Evolutionary conservation across 1,140 invertebrate genomes (phyloP), one percentile per base, ranked within the genome.

Genomic region (Parapsyche elsis): DNA sequence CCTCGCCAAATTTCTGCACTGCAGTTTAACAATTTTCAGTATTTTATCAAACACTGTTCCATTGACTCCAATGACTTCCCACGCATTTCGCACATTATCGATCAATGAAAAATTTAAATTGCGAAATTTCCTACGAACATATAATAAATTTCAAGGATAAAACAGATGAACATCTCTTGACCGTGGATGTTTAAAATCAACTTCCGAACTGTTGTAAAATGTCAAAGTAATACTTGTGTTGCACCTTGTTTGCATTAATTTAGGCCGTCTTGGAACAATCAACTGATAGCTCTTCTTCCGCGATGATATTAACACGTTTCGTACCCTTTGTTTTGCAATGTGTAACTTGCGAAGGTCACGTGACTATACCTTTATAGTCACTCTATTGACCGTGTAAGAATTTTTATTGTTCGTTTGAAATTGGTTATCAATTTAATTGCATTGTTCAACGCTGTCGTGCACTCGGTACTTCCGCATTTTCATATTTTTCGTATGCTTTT

Each of bases 291-390:
- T 61, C 12, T 53, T 53, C 16, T 61, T 61, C 57, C 57, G 57
- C 57, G 2, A 61, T 61, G 16, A 21, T 61, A 19, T 21, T 61
- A 16, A 61, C 57, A 61, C 16, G 21, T 61, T 61, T 61, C 57
- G 16, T 61, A 61, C 57, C 57, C 19, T 61, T 61, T 61, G 57
- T 53, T 53, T 53, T 53, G 12, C 30, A 38, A 38, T 61, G 57
- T 61, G 14, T 19, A 61, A 61, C 57, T 19, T 21, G 16, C 16
- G n/a, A 61, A 61, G 57, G 57, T 61, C 21, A 9, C 5, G 9
- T 21, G 57, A 61, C 57, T 19, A 19, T 61, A 38, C 30, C 21
- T 61, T 61, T 61, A 61, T 61, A 16, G 57, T 61, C 57, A 19
- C 57, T 21, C 5, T 19, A 61, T 61, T 61, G 57, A 19, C 57